Percentiles rank a stretch among this genome's conserved stretches.
Conservation (phyloP, 2,888 invertebrate genomes). For the Yponomeuta plumbellus region DNA sequence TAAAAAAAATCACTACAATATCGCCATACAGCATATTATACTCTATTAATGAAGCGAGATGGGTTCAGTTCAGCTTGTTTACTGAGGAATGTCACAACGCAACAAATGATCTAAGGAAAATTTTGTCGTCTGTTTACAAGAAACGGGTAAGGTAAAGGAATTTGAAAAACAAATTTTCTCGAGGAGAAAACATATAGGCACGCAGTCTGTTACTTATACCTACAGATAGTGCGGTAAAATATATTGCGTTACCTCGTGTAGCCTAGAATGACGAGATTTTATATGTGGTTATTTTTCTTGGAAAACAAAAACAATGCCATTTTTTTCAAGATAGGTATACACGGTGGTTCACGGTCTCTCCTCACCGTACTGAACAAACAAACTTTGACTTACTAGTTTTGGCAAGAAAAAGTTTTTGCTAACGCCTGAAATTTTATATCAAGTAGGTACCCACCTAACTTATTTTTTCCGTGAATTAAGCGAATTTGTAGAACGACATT, state of each 20-base stretch:
- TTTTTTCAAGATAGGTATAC: no score
- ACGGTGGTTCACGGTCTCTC: no score
- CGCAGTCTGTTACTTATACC: neutral
- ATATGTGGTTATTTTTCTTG: neutral
- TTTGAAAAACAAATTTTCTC: conserved; percentile 5
- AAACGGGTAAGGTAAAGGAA: neutral
- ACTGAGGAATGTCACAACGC: conserved; percentile 37
- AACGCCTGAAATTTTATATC: no score
- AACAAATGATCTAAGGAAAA: conserved; percentile 25
- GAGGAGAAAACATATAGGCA: neutral
- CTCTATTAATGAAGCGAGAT: conserved; percentile 1
- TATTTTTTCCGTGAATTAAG: no score
- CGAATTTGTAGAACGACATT: no score
- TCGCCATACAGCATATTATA: neutral
- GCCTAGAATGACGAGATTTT: neutral
- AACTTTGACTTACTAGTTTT: no score
- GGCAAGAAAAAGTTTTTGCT: no score
- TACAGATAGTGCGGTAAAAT: neutral
- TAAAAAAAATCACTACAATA: no score
- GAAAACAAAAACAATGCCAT: no score
- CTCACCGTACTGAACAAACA: no score
- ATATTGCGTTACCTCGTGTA: neutral
- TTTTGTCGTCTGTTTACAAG: conserved; percentile 29
- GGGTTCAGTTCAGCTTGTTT: conserved; percentile 57
- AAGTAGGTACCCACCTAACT: no score